These are phyloP conservation scores for Megalops cyprinoides DNA, from an alignment of 2,797 vertebrate genomes.

Conservation along the genomic window DNA sequence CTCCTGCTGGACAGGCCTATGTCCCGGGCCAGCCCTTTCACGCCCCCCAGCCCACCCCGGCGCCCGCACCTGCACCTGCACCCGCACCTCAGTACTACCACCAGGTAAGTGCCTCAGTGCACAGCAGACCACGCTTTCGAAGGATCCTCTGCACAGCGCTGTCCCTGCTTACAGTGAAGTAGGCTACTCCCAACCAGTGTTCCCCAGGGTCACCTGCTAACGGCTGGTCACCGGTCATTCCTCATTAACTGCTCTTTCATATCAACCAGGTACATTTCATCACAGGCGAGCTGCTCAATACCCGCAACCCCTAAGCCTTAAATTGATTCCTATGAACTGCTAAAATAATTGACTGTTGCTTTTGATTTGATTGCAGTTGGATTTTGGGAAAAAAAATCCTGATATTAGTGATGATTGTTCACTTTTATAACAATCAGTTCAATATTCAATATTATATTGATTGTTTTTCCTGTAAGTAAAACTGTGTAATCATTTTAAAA, in stretches of 20 bases:
- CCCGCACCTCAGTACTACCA: constrained; percentile 72
- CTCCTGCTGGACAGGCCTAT: constrained; percentile 56
- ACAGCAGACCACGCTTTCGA: background rate
- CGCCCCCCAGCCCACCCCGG: constrained; percentile 65
- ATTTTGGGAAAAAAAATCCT: background rate
- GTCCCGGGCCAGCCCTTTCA: constrained; percentile 66
- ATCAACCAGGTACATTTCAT: background rate
- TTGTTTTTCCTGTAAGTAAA: too few species aligned
- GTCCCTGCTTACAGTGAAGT: background rate
- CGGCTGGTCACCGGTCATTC: background rate
- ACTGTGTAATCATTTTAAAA: too few species aligned
- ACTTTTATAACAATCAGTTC: background rate
- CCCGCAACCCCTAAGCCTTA: background rate
- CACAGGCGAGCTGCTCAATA: background rate
- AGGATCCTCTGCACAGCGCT: background rate
- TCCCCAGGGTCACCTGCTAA: background rate
- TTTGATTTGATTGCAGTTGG: background rate
- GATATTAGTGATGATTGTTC: background rate
- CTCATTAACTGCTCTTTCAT: background rate
- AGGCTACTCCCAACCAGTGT: background rate
- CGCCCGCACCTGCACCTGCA: constrained; percentile 39
- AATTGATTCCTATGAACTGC: background rate
- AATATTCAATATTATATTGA: too few species aligned
- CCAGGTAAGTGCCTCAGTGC: constrained; percentile 58
- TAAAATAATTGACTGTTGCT: background rate